A percentile compares a stretch with the other conserved stretches of the same genome.
Evolutionary conservation across 2,888 invertebrate species (phyloP).

Genomic region (Dicyrtoma fusca): DNA sequence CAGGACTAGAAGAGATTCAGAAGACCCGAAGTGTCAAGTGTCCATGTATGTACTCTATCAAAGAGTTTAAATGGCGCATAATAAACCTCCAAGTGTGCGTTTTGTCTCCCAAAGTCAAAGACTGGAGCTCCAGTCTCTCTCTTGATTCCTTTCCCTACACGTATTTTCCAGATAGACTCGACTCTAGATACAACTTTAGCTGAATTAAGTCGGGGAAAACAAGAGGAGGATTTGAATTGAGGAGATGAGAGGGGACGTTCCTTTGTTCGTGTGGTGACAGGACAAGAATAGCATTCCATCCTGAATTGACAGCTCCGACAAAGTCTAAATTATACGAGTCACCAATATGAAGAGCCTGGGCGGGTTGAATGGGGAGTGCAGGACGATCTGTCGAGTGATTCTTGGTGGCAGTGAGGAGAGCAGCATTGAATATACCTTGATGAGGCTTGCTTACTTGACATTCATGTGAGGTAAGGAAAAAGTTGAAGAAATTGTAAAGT

Average conservation of each 20-base stretch:
- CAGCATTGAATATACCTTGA: not conserved
- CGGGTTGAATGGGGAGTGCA: slow-evolving; percentile 57
- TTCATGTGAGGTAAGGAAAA: slow-evolving; percentile 75
- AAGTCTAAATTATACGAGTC: slow-evolving; percentile 73
- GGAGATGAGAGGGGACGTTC: not conserved
- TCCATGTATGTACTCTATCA: too few species aligned
- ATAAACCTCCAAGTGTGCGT: too few species aligned
- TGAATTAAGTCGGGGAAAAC: slow-evolving; percentile 26
- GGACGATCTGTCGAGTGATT: slow-evolving; percentile 51
- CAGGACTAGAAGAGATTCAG: too few species aligned
- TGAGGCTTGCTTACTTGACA: slow-evolving; percentile 41
- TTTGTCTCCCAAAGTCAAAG: too few species aligned
- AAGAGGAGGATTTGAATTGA: slow-evolving; percentile 5
- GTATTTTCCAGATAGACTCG: not conserved
- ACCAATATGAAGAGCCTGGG: slow-evolving; percentile 80
- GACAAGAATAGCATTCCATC: slow-evolving; percentile 72
- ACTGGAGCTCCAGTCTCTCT: too few species aligned
- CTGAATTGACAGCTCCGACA: slow-evolving; percentile 71
- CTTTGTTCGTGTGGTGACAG: slow-evolving; percentile 20
- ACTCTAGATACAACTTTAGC: slow-evolving; percentile 12
- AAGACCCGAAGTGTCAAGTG: too few species aligned
- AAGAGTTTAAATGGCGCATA: too few species aligned
- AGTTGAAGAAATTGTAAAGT: slow-evolving; percentile 74
- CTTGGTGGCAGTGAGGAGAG: slow-evolving; percentile 49
- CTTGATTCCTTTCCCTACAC: too few species aligned